A percentile compares a stretch with the other conserved stretches of the same genome.
These are phyloP conservation scores for Sebastes oblongus DNA, from an alignment of 2,797 vertebrate genomes.

Conservation along the genomic window DNA sequence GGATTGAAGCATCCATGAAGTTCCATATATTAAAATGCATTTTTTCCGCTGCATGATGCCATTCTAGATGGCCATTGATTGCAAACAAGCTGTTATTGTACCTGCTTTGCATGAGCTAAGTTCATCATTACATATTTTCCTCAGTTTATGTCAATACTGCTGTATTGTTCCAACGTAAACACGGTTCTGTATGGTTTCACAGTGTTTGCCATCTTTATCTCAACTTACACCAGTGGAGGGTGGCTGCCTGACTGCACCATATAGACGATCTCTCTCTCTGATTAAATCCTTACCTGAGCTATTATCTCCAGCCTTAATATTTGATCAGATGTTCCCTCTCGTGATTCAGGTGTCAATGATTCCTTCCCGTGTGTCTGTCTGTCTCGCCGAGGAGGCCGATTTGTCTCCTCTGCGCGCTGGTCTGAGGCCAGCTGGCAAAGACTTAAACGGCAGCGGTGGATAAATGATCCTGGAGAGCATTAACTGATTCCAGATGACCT, in stretches of 20 bases:
- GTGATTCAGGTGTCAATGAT: slow-evolving; percentile 12
- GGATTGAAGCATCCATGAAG: neutral
- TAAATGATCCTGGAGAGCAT: slow-evolving; percentile 14
- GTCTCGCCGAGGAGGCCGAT: slow-evolving; percentile 20
- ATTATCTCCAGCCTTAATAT: slow-evolving; percentile 29
- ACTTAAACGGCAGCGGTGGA: slow-evolving; percentile 32
- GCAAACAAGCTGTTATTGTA: slow-evolving; percentile 51
- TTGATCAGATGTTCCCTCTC: slow-evolving; percentile 19
- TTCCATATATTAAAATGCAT: slow-evolving; percentile 10
- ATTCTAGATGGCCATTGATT: slow-evolving; percentile 39
- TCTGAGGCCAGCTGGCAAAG: slow-evolving; percentile 57
- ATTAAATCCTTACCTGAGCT: slow-evolving; percentile 24
- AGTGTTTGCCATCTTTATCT: slow-evolving; percentile 39
- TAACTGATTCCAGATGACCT: slow-evolving; percentile 65
- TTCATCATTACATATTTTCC: slow-evolving; percentile 42
- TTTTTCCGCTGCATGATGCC: slow-evolving; percentile 21
- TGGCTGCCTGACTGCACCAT: neutral
- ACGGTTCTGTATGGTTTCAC: slow-evolving; percentile 31
- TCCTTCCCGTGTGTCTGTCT: slow-evolving; percentile 28
- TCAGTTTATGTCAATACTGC: slow-evolving; percentile 21
- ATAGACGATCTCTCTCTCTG: neutral
- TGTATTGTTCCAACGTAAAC: slow-evolving; percentile 38
- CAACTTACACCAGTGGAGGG: slow-evolving; percentile 31
- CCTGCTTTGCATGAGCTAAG: slow-evolving; percentile 24
- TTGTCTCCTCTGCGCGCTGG: slow-evolving; percentile 36